A percentile compares a stretch with the other conserved stretches of the same genome.
Conservation (phyloP, 2,113 vertebrate species). For the Melanostigma gelatinosum region DNA sequence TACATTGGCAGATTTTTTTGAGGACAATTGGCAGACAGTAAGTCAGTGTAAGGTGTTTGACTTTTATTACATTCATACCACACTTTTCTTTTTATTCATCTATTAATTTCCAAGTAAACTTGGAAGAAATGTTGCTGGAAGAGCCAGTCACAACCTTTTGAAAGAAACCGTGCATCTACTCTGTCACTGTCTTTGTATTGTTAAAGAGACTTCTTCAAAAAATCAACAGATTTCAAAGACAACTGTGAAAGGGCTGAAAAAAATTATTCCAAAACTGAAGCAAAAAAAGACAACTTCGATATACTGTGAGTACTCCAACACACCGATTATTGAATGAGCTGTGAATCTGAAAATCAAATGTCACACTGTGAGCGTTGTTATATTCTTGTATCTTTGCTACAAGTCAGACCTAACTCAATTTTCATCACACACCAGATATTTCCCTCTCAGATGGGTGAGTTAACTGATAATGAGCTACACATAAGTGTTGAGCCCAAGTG, state of each 20-base stretch:
- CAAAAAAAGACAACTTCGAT: not conserved
- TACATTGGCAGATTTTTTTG: not conserved
- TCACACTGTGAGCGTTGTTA: not conserved
- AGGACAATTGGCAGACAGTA: not conserved
- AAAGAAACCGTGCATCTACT: not conserved
- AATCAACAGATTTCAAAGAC: not conserved
- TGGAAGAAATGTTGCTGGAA: not conserved
- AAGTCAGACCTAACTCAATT: not conserved
- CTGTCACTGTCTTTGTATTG: not conserved
- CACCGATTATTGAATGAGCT: not conserved
- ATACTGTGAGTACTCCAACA: not conserved
- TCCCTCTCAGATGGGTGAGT: not conserved
- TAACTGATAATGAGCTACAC: constrained; percentile 7
- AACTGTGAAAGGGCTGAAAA: not conserved
- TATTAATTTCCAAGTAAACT: constrained; percentile 5
- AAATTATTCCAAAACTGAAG: not conserved
- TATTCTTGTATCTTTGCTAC: not conserved
- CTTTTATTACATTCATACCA: not conserved
- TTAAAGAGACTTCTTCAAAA: not conserved
- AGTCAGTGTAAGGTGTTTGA: not conserved
- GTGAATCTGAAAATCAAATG: constrained; percentile 4
- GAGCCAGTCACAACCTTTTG: not conserved
- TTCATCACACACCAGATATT: not conserved
- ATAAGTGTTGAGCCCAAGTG: not conserved
- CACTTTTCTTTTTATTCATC: not conserved